Evolutionary conservation across 2,888 invertebrate species (phyloP).

Genomic region (Pomacea canaliculata): DNA sequence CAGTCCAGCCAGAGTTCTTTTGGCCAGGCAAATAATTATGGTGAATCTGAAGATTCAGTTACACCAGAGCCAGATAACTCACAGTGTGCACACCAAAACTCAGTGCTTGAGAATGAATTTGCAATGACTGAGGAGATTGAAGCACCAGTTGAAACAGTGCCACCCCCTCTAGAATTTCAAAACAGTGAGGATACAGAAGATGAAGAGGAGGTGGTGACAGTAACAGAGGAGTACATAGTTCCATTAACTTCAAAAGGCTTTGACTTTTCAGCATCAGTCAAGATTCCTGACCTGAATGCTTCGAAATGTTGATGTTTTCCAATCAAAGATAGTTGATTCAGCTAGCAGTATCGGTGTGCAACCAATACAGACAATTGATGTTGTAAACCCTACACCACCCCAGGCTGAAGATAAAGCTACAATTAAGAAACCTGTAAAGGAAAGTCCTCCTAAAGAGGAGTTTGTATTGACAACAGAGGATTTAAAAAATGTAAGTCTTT

Average conservation of each 20-base stretch:
- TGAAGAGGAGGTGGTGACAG: constrained; percentile 35
- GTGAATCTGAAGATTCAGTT: not conserved
- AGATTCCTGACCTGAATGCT: constrained; percentile 35
- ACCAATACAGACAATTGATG: constrained; percentile 23
- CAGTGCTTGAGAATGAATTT: not conserved
- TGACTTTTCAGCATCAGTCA: constrained; percentile 33
- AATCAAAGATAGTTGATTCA: not conserved
- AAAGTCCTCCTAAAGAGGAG: constrained; percentile 43
- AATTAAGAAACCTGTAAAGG: not conserved
- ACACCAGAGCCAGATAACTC: not conserved
- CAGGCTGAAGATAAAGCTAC: not conserved
- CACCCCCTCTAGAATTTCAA: constrained; percentile 38
- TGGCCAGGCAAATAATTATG: not conserved
- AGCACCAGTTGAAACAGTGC: constrained; percentile 28
- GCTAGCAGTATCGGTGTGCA: constrained; percentile 9
- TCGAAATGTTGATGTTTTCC: not conserved
- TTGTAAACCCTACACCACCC: not conserved
- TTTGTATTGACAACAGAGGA: constrained; percentile 60
- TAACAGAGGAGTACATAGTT: constrained; percentile 35
- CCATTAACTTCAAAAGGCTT: constrained; percentile 34
- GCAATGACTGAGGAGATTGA: constrained; percentile 31
- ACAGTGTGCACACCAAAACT: not conserved
- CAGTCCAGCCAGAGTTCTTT: constrained; percentile 22
- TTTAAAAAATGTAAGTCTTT: constrained; percentile 36
- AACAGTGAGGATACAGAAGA: constrained; percentile 28